Evolutionary conservation across 2,113 vertebrate species (phyloP), one percentile per base, ranked within the genome.

Genomic region (Strix uralensis): DNA sequence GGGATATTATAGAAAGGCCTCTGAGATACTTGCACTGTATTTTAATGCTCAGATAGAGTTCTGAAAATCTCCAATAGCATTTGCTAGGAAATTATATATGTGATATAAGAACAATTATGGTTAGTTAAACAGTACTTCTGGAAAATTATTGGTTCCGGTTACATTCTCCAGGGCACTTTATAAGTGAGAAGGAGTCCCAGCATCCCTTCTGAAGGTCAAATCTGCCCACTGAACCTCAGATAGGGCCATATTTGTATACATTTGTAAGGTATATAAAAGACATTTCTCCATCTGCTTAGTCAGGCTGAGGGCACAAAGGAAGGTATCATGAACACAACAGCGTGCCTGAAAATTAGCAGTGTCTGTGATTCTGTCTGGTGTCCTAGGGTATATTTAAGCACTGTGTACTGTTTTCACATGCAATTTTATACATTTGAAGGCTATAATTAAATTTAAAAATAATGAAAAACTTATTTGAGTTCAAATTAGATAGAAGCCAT

Each of bases 381-480:
- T 91, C 81, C 63, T 67, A 91, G 27, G 16, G 23, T 78, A 40
- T 92, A 91, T 78, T 95, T 96, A 94, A 92, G 29, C 23, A 55
- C 57, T 92, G 55, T 67, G 57, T 93, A 61, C 92, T 93, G 57
- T 96, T 92, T 92, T 91, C 57, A 79, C 78, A 90, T 81, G 75
- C 65, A 78, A 81, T 94, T 96, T 93, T 84, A 86, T 81, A 87
- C 9, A 72, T 84, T 92, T 94, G 61, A 95, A 81, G 27, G 44
- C 49, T 87, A 57, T 79, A 95, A 96, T 96, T 92, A 71, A 78
- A 92, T 88, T 94, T 89, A 14, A 87, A 96, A 93, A 84, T 95
- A 94, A 94, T 94, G 69, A 84, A 95, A 96, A 94, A 47, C 82
- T 83, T 88, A 88, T 61, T 94, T 95, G 27, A 96, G 91, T 94